Conservation (phyloP, 2,888 invertebrate genomes). For the Conops quadrifasciatus region DNA sequence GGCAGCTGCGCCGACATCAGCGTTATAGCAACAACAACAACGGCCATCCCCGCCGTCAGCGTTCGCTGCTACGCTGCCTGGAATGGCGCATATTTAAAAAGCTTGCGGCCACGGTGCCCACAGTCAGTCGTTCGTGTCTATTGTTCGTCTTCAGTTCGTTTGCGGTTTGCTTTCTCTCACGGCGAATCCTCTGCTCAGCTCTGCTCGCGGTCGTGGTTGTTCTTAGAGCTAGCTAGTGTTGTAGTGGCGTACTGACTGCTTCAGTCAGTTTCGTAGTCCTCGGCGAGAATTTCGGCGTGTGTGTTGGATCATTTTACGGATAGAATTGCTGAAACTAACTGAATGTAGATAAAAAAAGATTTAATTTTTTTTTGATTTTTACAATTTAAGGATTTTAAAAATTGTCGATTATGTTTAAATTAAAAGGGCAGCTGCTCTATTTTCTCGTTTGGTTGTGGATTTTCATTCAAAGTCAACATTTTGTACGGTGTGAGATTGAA, state of each 20-base stretch:
- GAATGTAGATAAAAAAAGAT: background rate
- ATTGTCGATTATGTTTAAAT: conserved; percentile 16
- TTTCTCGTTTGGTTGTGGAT: background rate
- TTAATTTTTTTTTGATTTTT: background rate
- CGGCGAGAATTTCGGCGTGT: background rate
- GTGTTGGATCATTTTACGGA: background rate
- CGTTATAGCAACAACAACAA: background rate
- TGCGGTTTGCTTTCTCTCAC: conserved; percentile 36
- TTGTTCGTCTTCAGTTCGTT: conserved; percentile 54
- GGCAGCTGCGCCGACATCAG: background rate
- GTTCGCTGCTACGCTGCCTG: background rate
- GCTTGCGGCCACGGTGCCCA: conserved; percentile 53
- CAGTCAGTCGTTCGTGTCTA: conserved; percentile 57
- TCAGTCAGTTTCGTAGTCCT: background rate
- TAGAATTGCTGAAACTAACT: background rate
- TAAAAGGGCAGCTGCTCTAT: background rate
- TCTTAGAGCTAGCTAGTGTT: background rate
- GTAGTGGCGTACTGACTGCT: background rate
- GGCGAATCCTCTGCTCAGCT: background rate
- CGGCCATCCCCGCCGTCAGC: background rate
- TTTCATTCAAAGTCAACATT: background rate
- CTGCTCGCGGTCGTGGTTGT: background rate
- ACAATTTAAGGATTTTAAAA: conserved; percentile 5
- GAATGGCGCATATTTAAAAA: conserved; percentile 55
- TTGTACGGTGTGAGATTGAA: conserved; percentile 61